Conservation (phyloP, 2,113 vertebrate genomes). For the Ceuthmochares aereus region DNA sequence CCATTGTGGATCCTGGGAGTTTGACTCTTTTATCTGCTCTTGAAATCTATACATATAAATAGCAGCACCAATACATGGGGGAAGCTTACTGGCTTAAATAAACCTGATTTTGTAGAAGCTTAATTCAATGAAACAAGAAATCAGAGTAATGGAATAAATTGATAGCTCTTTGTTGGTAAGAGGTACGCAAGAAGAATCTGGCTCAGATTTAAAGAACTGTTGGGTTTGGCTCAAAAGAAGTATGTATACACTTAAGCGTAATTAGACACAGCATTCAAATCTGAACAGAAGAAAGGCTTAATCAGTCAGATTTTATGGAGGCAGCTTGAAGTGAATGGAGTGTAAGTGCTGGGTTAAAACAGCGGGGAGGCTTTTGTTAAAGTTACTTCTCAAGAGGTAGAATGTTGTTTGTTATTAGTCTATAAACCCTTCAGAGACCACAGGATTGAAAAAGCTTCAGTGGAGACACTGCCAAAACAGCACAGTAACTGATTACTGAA, state of each 20-base stretch:
- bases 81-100: neutral
- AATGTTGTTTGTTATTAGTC: neutral
- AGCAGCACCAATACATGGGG: neutral
- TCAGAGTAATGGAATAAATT: conserved; percentile 54
- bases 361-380: neutral
- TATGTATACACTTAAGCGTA: neutral
- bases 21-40: neutral
- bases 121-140: conserved; percentile 23
- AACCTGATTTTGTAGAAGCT: neutral
- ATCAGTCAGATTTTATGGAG: neutral
- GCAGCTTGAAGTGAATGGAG: neutral
- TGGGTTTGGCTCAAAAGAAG: conserved; percentile 12
- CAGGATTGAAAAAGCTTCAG: neutral
- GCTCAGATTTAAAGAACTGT: conserved; percentile 37
- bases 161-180: conserved; percentile 8
- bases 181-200: neutral
- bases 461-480: neutral
- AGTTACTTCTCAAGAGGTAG: neutral
- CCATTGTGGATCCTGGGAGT: neutral
- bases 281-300: neutral
- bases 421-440: neutral
- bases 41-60: neutral
- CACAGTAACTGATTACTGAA: neutral
- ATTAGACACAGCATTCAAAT: conserved; percentile 52
- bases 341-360: neutral